Conservation (phyloP, 2,888 invertebrate genomes). For the Stenchaetothrips biformis region DNA sequence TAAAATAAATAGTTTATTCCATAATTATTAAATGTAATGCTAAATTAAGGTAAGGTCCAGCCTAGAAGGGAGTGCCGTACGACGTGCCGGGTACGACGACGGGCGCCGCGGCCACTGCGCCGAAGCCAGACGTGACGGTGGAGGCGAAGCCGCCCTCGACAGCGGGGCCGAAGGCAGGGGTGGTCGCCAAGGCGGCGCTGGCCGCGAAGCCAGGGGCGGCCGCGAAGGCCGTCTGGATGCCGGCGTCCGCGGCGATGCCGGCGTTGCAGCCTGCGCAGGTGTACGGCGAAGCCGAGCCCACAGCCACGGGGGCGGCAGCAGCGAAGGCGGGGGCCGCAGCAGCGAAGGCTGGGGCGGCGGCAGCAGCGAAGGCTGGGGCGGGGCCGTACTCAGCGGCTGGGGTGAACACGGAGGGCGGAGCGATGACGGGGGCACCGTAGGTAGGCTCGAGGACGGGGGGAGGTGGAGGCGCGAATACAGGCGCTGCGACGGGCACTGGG, state of each 20-base stretch:
- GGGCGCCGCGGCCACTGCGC: not conserved
- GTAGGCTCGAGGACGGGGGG: not conserved
- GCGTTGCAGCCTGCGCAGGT: not conserved
- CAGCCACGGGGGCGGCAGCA: not conserved
- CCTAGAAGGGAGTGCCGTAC: not conserved
- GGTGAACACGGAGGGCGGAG: not conserved
- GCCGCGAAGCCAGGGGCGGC: not conserved
- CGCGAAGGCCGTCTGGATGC: not conserved
- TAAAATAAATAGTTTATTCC: not conserved
- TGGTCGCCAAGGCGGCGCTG: too few species aligned
- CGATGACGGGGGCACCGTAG: not conserved
- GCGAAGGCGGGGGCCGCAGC: not conserved
- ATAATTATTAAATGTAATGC: not conserved
- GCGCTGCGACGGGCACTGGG: not conserved
- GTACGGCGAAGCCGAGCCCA: too few species aligned
- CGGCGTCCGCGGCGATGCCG: not conserved
- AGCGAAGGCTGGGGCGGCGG: not conserved
- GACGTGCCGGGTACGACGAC: not conserved
- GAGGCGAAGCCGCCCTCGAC: not conserved
- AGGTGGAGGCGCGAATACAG: not conserved
- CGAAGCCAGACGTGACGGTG: not conserved
- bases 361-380: not conserved
- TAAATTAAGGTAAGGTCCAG: not conserved
- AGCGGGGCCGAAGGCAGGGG: too few species aligned
- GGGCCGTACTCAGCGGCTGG: not conserved